A percentile compares a stretch with the other conserved stretches of the same genome.
These are phyloP conservation scores for Amphiprion ocellaris DNA, from an alignment of 2,113 vertebrate species.

Conservation along the genomic window DNA sequence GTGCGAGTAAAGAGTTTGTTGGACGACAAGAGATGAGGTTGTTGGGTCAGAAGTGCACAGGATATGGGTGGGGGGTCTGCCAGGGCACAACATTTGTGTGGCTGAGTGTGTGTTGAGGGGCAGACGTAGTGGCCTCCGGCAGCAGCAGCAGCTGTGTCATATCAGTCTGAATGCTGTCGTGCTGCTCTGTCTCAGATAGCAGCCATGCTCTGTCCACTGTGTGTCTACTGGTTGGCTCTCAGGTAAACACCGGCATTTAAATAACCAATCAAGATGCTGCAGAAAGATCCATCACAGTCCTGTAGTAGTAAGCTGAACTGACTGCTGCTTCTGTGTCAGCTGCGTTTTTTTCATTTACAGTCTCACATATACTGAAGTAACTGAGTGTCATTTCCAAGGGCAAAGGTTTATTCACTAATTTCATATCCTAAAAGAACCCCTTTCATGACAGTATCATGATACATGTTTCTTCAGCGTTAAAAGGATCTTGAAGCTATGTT, in stretches of 20 bases:
- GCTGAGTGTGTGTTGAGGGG: slow-evolving; percentile 14
- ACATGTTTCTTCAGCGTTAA: background rate
- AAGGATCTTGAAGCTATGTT: slow-evolving; percentile 38
- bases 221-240: slow-evolving; percentile 37
- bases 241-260: slow-evolving; percentile 71
- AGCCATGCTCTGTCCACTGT: slow-evolving; percentile 42
- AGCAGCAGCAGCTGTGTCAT: slow-evolving; percentile 76
- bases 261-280: background rate
- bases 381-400: no score
- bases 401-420: no score
- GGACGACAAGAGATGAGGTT: slow-evolving; percentile 44
- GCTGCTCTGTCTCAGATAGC: slow-evolving; percentile 54
- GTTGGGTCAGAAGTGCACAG: slow-evolving; percentile 54
- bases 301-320: background rate
- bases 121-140: slow-evolving; percentile 25
- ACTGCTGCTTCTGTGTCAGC: background rate
- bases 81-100: slow-evolving; percentile 1
- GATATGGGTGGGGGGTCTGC: slow-evolving; percentile 40
- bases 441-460: background rate
- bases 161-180: slow-evolving; percentile 66
- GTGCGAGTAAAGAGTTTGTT: slow-evolving; percentile 35
- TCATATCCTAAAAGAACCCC: background rate
- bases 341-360: no score
- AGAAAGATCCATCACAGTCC: background rate
- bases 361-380: no score